Evolutionary conservation across 2,888 invertebrate genomes (phyloP), one percentile per base, ranked within the genome.

Genomic region (Apodemia mormo): DNA sequence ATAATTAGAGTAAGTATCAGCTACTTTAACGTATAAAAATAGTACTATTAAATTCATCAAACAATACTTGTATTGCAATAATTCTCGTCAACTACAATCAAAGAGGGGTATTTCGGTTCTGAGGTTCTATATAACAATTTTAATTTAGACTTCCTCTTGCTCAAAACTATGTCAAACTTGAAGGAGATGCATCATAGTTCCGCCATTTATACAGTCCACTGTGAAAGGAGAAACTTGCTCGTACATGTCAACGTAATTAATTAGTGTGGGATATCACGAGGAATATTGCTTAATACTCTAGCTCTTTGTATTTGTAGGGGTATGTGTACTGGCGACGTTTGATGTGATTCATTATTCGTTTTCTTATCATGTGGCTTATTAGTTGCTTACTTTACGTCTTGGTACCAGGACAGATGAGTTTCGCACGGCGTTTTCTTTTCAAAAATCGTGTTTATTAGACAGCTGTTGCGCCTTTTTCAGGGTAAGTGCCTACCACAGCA

Each of bases 161-260:
- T 64, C 33, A n/a, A 37, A 64, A 64, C 61, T 37, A 64, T 37
- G 61, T 64, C 61, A 14, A 64, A 64, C 61, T 64, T 37, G 61
- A 64, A 33, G 61, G 61, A 64, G 61, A 64, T 33, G 64, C 72
- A 33, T 61, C 61, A 64, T 64, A 64, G 61, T 64, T 64, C 61
- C 30, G 10, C 2, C 61, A 61, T 73, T 49, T 52, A 45, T 68
- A 68, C 40, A 56, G 54, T 58, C 29, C 58, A 30, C 14, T 58
- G 22, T 30, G 40, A 68, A 37, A 66, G 54, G 30, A 61, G 58
- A n/a, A 67, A 45, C 30, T 64, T 64, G 12, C 61, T 64, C 61
- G 58, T 58, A 33, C 10, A 58, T 12, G 58, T 58, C 58, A 58
- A 61, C 61, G 33, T 61, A 61, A 61, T 61, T 58, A 58, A 58